Evolutionary conservation across 92 coral and sea anemone genomes (phyloP), one percentile per base, ranked within the genome.

Genomic region (Isaurus tuberculatus): DNA sequence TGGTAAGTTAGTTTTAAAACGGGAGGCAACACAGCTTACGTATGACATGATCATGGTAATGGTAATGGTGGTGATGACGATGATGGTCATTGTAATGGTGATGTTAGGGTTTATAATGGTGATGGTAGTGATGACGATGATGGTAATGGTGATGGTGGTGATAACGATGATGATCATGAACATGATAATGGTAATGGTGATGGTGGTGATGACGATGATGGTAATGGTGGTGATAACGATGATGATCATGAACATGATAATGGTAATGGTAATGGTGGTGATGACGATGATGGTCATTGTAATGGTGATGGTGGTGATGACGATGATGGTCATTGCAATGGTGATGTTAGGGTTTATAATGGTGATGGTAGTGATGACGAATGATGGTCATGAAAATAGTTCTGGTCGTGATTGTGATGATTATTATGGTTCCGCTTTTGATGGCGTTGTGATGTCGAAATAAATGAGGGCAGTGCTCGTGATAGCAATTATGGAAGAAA

Each of bases 1-100:
- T 48, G 99, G 98, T 95, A 85, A 79, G 92, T 84, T 10, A 2
- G n/a, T 30, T 64, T 25, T 51, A 34, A 13, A 10, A 16, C n/a
- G n/a, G 60, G 22, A 28, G 9, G 19, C 29, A 11, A 46, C n/a
- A 22, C 61, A 51, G 17, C 11, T 14, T 51, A 23, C 42, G 42
- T 36, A 3, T 36, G 22, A 7, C 9, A 29, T 29, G 29, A 25
- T 63, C 25, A 28, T 22, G 27, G 2, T 29, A 4, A 2, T 27
- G 5, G 43, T 37, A 9, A 37, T 37, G 0, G 8, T 37, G 43
- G 8, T 37, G 43, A 37, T 40, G 5, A 40, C 11, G 46, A 40
- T 40, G 46, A 40, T 2, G 46, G 23, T 17, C 4, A 17, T 22
- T 55, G 23, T 19, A 22, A 17, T 55, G 25, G 4, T 17, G 23